These are phyloP conservation scores for Cryptomyrus ogoouensis DNA, from an alignment of 2,113 vertebrate species.

Conservation along the genomic window DNA sequence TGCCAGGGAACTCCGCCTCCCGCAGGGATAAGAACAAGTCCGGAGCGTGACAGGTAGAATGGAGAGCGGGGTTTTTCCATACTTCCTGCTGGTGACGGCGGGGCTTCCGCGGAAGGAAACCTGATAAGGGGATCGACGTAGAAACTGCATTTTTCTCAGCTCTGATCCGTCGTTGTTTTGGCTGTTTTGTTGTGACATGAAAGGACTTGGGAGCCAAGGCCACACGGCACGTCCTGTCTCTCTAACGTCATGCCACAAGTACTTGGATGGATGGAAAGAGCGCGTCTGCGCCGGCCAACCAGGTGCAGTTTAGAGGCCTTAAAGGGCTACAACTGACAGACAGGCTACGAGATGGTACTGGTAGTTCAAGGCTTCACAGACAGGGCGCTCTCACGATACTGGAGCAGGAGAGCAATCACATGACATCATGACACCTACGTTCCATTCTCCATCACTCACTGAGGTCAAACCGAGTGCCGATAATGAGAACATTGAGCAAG, in stretches of 20 bases:
- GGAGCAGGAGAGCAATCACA: neutral
- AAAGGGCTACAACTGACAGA: neutral
- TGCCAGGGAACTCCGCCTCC: neutral
- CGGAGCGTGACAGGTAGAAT: neutral
- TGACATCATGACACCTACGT: neutral
- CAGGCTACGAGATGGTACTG: neutral
- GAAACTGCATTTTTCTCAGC: neutral
- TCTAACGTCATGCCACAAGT: neutral
- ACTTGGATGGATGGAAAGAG: neutral
- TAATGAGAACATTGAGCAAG: neutral
- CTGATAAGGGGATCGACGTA: neutral
- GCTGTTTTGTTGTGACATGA: neutral
- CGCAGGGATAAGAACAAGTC: neutral
- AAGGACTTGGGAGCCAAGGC: neutral
- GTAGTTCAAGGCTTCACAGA: neutral
- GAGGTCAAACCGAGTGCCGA: neutral
- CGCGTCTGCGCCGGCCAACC: neutral
- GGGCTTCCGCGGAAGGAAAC: neutral
- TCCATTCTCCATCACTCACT: neutral
- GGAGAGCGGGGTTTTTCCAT: neutral
- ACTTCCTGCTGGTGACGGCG: neutral
- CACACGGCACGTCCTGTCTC: neutral
- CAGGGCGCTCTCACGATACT: neutral
- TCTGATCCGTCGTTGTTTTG: neutral
- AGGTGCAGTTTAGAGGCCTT: neutral